Base-by-base conservation (phyloP, 2,113 vertebrate species). In the Thermophis baileyi region DNA sequence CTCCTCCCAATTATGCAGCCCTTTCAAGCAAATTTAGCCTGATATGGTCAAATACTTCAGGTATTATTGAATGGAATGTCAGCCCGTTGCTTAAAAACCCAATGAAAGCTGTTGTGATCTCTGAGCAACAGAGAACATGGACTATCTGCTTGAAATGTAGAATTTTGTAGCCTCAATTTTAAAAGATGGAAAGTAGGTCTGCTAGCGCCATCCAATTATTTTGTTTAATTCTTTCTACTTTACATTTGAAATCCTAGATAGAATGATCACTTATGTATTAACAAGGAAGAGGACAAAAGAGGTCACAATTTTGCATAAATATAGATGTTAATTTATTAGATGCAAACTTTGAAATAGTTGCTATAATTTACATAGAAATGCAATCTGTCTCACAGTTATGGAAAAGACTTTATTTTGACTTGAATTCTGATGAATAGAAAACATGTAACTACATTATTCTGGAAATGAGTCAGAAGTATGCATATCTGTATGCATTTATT, bases 1-100 rank as follows among this genome's bases (percentile, higher is more conserved):
- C 40, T 1, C 8, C 40, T 49, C 92, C 89, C 90, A 95, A 91
- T 94, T 95, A 94, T 95, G 95, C 85, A 57, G 92, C 93, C 89
- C 63, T 97, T 96, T 97, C 54, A 14, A 96, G 94, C 95, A 94
- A 90, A 85, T 93, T 93, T 90, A 87, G 90, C 49, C 92, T 96
- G 93, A 96, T 96, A 96, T 93, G 96, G 96, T 96, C 95, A 95
- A 95, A 96, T 96, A 95, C 94, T 96, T 97, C 95, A 97, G 96
- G 94, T 96, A 95, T 93, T 95, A 95, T 96, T 95, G 96, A 96
- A 97, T 96, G 96, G 94, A 95, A 94, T 95, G 91, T 95, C 96
- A 97, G 95, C 95, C 95, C 93, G 94, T 96, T 94, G 95, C 93
- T 95, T 94, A 95, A 94, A 96, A 93, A 92, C 94, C 96, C 95